Evolutionary conservation across 2,888 invertebrate genomes (phyloP), one percentile per base, ranked within the genome.

Genomic region (Epirrhoe alternata): DNA sequence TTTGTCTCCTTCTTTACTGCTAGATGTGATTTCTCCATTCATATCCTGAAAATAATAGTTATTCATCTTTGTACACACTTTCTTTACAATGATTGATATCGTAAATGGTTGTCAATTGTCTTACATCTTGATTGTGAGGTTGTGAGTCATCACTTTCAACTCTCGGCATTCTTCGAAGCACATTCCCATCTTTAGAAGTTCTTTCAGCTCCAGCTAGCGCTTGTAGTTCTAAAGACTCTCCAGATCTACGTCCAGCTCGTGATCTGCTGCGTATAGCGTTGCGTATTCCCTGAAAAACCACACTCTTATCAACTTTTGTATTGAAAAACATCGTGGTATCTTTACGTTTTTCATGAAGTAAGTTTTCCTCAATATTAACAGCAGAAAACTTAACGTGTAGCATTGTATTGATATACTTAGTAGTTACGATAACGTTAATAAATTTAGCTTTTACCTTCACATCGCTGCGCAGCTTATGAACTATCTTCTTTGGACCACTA

Each of bases 381-480:
- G 3, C 24, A 24, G 24, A 24, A 24, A 24, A 24, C 24, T 38
- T 38, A n/a, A 16, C 14, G 47, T 35, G 6, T 35, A 47, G 6
- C 16, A 7, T 42, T 47, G 47, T 12, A 6, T 45, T 35, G 7
- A 2, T 10, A 35, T 42, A 1, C 12, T 12, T 12, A 4, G 5
- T 38, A 38, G 10, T 38, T 42, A 12, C 33, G 0, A 5, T 24
- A 24, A 33, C 12, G 38, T 42, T 12, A 42, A 42, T 12, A 10
- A 4, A 45, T 14, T 47, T 6, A 47, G 0, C 3, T 12, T 76
- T 78, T 88, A 94, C 95, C 90, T 97, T 97, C 3, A 97, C 97
- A 87, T 98, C 97, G 78, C 96, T 96, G 72, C 96, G 95, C 57
- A 98, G 92, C 86, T 97, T 97, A 78, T 97, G 97, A 12, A 97